A percentile compares a stretch with the other conserved stretches of the same genome.
These are phyloP conservation scores for Megaceryle maxima DNA, from an alignment of 2,113 vertebrate genomes.

Conservation along the genomic window DNA sequence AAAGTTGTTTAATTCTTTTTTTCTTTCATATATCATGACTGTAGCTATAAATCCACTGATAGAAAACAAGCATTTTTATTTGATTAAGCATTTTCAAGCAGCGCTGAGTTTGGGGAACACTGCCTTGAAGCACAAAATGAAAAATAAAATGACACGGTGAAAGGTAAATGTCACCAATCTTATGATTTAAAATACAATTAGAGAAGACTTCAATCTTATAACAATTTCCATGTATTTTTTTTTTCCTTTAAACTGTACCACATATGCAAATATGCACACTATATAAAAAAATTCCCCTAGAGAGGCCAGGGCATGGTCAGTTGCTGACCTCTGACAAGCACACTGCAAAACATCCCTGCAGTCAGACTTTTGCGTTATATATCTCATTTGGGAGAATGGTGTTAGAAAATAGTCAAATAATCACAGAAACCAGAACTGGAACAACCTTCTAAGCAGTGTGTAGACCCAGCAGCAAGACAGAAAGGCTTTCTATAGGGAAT, in stretches of 20 bases:
- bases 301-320: neutral
- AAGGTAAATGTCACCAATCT: conserved; percentile 29
- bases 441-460: neutral
- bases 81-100: conserved; percentile 43
- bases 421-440: neutral
- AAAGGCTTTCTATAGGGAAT: neutral
- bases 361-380: neutral
- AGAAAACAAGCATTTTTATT: conserved; percentile 16
- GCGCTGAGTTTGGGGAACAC: neutral
- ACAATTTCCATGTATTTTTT: neutral
- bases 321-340: neutral
- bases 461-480: neutral
- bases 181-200: conserved; percentile 43
- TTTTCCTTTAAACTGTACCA: neutral
- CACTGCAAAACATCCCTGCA: neutral
- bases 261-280: neutral
- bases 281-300: neutral
- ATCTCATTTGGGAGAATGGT: neutral
- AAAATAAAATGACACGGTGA: neutral
- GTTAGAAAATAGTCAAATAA: neutral
- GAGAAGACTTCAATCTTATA: neutral
- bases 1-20: neutral
- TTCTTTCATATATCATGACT: neutral
- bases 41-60: neutral
- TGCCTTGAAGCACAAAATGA: conserved; percentile 9